Conservation (phyloP, 1,140 invertebrate species). For the Ephestia elutella region DNA sequence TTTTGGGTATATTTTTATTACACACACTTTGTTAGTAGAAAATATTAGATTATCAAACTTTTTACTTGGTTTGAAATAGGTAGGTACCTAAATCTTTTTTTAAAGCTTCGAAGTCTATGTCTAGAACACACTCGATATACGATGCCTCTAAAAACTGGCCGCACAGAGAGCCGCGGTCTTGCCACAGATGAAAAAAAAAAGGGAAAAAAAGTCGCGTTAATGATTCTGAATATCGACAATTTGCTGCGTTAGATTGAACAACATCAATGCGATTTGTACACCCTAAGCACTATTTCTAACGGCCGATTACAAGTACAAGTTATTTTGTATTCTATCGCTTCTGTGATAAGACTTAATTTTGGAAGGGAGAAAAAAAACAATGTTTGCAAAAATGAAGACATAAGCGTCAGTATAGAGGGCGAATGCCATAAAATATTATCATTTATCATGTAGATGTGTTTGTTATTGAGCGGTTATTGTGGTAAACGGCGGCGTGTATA, state of each 20-base stretch:
- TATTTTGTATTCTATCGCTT: slow-evolving; percentile 5
- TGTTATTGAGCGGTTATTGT: slow-evolving; percentile 59
- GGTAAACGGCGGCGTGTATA: slow-evolving; percentile 64
- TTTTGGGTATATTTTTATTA: too few species aligned
- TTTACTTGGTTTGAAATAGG: too few species aligned
- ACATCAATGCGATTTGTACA: slow-evolving; percentile 54
- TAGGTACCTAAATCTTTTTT: too few species aligned
- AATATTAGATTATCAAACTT: too few species aligned
- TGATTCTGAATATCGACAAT: slow-evolving; percentile 61
- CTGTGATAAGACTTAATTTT: background rate
- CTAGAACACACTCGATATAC: slow-evolving; percentile 33
- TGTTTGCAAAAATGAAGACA: slow-evolving; percentile 54
- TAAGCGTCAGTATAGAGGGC: slow-evolving; percentile 51
- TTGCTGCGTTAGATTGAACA: slow-evolving; percentile 67
- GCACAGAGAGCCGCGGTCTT: slow-evolving; percentile 20
- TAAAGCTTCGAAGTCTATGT: too few species aligned
- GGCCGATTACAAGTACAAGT: slow-evolving; percentile 14
- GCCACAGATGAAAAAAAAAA: slow-evolving; percentile 1
- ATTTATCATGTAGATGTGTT: slow-evolving; percentile 65
- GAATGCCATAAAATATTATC: slow-evolving; percentile 63
- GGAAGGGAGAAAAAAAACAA: background rate
- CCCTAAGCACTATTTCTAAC: slow-evolving; percentile 40
- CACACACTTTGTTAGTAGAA: too few species aligned
- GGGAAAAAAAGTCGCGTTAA: slow-evolving; percentile 45
- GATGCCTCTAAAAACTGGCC: slow-evolving; percentile 35